phyloP scores from a whole-genome alignment of 92 coral and sea anemone species.

The Montipora capitata region DNA sequence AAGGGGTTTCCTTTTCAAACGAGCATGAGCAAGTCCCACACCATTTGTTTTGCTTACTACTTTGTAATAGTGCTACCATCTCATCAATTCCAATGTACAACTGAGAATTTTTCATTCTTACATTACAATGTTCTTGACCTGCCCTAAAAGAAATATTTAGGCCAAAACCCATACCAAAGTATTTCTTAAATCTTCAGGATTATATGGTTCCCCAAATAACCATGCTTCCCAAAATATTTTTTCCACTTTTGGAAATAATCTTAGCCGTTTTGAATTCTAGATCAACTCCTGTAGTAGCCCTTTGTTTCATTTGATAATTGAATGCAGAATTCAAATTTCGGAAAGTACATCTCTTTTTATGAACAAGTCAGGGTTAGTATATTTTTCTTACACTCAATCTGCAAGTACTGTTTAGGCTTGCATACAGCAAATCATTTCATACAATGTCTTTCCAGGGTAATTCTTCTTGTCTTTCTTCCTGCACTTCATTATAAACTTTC shows the following conservation, averaged over 20 bases:
- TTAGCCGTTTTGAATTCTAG: constrained; percentile 32
- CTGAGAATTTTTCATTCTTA: constrained; percentile 61
- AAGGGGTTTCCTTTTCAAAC: constrained; percentile 48
- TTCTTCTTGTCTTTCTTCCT: constrained; percentile 35
- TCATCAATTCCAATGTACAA: constrained; percentile 59
- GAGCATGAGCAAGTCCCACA: constrained; percentile 55
- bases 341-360: constrained; percentile 37
- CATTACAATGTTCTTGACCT: constrained; percentile 38
- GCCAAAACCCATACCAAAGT: constrained; percentile 58
- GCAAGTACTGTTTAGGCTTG: constrained; percentile 36
- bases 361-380: neutral
- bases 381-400: constrained; percentile 35
- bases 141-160: constrained; percentile 64
- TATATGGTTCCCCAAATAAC: constrained; percentile 39
- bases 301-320: constrained; percentile 26
- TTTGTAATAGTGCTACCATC: constrained; percentile 57
- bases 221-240: constrained; percentile 49
- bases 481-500: constrained; percentile 43
- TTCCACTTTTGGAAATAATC: constrained; percentile 44
- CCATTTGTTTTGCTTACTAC: constrained; percentile 64
- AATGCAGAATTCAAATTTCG: constrained; percentile 17
- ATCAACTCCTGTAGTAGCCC: constrained; percentile 44
- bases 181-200: constrained; percentile 41
- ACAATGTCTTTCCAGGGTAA: constrained; percentile 59
- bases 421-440: constrained; percentile 57